These are phyloP conservation scores for Hypotaenidia philippensis DNA, from an alignment of 2,797 vertebrate species.

Conservation along the genomic window DNA sequence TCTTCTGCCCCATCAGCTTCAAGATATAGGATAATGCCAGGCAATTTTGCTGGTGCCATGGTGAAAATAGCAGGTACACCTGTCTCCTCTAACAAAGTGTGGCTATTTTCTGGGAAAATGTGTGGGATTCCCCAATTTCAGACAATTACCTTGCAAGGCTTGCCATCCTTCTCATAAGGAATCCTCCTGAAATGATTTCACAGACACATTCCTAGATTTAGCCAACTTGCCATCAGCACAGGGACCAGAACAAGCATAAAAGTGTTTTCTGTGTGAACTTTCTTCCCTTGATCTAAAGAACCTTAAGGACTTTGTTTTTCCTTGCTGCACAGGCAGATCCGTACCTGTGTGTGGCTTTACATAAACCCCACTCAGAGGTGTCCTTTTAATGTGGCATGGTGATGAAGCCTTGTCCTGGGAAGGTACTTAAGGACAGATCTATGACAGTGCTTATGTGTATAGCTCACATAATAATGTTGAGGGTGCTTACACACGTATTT, in stretches of 20 bases:
- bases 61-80: neutral
- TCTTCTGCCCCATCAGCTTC: neutral
- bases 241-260: neutral
- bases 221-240: neutral
- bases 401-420: neutral
- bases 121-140: neutral
- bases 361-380: too few relatives aligned
- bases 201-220: rapidly evolving
- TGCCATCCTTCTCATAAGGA: neutral
- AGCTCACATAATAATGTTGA: neutral
- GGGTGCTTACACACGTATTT: neutral
- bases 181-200: neutral
- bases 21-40: neutral
- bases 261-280: neutral
- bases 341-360: too few relatives aligned
- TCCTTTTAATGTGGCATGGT: too few relatives aligned
- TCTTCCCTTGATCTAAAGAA: neutral
- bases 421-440: neutral
- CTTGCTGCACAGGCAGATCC: neutral
- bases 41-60: neutral
- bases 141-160: neutral
- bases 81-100: neutral
- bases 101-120: neutral
- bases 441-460: rapidly evolving
- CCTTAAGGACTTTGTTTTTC: neutral